Conservation (phyloP, 2,797 vertebrate genomes). For the Xerus rutilus region DNA sequence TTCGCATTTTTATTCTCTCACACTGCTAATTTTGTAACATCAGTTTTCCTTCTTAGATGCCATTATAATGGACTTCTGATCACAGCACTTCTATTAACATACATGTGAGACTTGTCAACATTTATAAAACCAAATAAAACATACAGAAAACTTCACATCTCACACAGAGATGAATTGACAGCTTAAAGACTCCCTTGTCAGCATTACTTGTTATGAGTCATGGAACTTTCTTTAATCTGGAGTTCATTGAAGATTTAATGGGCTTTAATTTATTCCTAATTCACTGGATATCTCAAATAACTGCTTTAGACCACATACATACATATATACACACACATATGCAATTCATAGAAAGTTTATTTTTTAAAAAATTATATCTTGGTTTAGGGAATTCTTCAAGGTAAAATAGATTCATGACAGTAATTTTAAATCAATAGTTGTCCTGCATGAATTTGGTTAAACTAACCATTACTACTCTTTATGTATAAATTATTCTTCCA, state of each 20-base stretch:
- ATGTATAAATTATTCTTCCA: not conserved
- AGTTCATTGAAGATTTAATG: constrained; percentile 70
- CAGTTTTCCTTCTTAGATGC: constrained; percentile 56
- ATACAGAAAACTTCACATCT: not conserved
- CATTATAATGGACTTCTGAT: constrained; percentile 63
- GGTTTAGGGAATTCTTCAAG: not conserved
- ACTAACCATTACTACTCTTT: not conserved
- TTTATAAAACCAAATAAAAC: constrained; percentile 56
- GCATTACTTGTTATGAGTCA: constrained; percentile 71
- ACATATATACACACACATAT: not conserved
- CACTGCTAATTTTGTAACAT: constrained; percentile 39
- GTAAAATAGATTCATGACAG: constrained; percentile 14
- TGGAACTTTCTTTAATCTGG: not conserved
- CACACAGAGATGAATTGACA: constrained; percentile 10
- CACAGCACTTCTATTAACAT: constrained; percentile 59
- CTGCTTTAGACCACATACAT: constrained; percentile 61
- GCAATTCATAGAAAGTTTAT: constrained; percentile 68
- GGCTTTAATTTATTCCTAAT: constrained; percentile 78
- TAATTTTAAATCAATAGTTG: not conserved
- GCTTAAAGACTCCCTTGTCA: constrained; percentile 46
- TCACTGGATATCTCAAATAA: constrained; percentile 73
- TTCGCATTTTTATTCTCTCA: constrained; percentile 48
- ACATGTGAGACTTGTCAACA: constrained; percentile 64
- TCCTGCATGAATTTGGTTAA: constrained; percentile 39
- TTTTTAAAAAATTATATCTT: not conserved